Conservation (phyloP, 1,140 invertebrate genomes). For the Polypedilum vanderplanki region DNA sequence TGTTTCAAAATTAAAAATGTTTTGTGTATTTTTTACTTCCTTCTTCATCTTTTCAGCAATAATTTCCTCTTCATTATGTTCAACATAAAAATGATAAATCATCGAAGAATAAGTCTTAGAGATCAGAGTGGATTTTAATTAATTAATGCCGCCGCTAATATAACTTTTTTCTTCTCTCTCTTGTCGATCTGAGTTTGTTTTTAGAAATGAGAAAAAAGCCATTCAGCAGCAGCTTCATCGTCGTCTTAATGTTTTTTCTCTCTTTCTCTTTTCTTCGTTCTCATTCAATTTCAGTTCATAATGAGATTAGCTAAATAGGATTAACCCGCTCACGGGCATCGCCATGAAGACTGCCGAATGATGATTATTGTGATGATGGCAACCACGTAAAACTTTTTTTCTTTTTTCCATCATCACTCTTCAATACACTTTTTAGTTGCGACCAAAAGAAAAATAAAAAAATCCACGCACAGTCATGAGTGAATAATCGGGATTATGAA, state of each 20-base stretch:
- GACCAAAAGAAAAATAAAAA: no score
- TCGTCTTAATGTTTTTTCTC: not conserved
- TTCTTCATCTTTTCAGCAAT: not conserved
- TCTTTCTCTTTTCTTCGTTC: not conserved
- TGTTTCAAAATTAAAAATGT: slow-evolving; percentile 3
- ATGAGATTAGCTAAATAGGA: slow-evolving; percentile 18
- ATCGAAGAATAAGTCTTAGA: not conserved
- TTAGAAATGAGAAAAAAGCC: not conserved
- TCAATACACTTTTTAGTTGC: not conserved
- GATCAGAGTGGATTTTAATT: not conserved
- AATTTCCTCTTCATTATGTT: not conserved
- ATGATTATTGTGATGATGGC: not conserved
- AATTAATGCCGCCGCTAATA: not conserved
- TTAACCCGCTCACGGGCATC: slow-evolving; percentile 10
- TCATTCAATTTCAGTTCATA: not conserved
- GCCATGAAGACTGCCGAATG: not conserved
- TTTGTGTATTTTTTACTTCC: not conserved
- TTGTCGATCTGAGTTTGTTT: not conserved
- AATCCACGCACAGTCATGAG: not conserved
- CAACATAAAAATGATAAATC: not conserved
- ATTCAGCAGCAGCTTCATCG: not conserved
- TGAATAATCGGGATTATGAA: slow-evolving; percentile 13
- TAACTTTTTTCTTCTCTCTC: not conserved
- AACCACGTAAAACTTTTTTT: slow-evolving; percentile 4
- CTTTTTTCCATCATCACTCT: not conserved